Percentiles rank a stretch among this genome's conserved stretches.
Conservation (phyloP, 2,888 invertebrate species). For the Ypsolopha scabrella region DNA sequence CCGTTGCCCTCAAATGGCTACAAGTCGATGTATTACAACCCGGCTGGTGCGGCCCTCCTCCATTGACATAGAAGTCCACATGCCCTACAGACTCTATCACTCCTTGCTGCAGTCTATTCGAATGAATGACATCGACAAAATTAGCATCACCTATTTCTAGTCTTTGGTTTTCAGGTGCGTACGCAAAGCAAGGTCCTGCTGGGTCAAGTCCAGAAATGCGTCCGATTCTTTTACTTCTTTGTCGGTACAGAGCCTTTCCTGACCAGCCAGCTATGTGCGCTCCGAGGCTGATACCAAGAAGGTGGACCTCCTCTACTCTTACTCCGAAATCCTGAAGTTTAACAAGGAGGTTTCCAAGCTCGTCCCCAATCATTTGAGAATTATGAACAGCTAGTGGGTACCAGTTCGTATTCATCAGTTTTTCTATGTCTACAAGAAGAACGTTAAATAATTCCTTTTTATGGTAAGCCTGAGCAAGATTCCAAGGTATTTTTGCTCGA, state of each 20-base stretch:
- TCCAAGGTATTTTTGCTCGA: slow-evolving; percentile 46
- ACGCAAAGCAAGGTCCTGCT: slow-evolving; percentile 61
- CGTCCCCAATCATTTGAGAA: slow-evolving; percentile 58
- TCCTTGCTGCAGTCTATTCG: slow-evolving; percentile 57
- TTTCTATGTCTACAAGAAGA: slow-evolving; percentile 53
- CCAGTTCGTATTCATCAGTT: slow-evolving; percentile 43
- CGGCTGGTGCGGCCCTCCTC: slow-evolving; percentile 77
- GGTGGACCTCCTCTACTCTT: slow-evolving; percentile 58
- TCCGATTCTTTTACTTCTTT: slow-evolving; percentile 42
- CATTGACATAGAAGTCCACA: slow-evolving; percentile 81
- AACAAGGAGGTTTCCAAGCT: slow-evolving; percentile 62
- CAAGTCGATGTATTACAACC: slow-evolving; percentile 72
- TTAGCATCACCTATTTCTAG: slow-evolving; percentile 50
- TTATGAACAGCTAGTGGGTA: slow-evolving; percentile 56
- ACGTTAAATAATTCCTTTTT: slow-evolving; percentile 59
- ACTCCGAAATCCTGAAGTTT: slow-evolving; percentile 54
- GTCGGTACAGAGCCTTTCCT: slow-evolving; percentile 56
- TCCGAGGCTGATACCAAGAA: slow-evolving; percentile 71
- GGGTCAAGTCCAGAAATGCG: slow-evolving; percentile 62
- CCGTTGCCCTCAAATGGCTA: slow-evolving; percentile 56
- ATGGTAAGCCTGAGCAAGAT: slow-evolving; percentile 53
- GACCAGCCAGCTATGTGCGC: slow-evolving; percentile 69
- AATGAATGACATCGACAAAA: slow-evolving; percentile 59
- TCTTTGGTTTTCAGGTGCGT: slow-evolving; percentile 48
- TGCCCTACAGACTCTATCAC: slow-evolving; percentile 73